Evolutionary conservation across 1,140 invertebrate genomes (phyloP).

Genomic region (Drosophila lacertosa): DNA sequence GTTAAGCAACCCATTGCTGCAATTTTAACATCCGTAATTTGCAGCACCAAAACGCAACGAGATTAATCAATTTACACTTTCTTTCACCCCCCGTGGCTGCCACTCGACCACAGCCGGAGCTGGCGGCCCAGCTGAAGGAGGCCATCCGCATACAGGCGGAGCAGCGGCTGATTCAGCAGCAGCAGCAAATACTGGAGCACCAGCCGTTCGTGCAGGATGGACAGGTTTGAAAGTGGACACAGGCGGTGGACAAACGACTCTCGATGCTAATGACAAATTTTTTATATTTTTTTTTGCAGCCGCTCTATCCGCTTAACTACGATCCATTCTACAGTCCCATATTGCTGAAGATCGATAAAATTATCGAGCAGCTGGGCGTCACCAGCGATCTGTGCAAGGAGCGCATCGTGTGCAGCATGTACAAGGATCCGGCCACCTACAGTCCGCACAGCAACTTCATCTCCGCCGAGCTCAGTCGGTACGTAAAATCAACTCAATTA

Average conservation of each 20-base stretch:
- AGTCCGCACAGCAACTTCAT: constrained; percentile 93
- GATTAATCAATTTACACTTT: not conserved
- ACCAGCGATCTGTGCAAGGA: constrained; percentile 89
- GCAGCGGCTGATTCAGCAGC: constrained; percentile 79
- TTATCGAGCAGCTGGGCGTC: constrained; percentile 88
- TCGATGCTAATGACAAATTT: constrained; percentile 23
- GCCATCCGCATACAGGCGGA: constrained; percentile 84
- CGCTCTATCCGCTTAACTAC: constrained; percentile 81
- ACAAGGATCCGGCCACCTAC: constrained; percentile 90
- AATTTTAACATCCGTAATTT: not conserved
- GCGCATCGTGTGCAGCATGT: constrained; percentile 91
- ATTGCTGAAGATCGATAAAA: constrained; percentile 89
- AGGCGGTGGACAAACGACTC: not conserved
- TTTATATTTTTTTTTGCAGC: constrained; percentile 44
- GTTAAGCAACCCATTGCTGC: not conserved
- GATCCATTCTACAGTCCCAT: constrained; percentile 93
- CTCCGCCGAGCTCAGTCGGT: constrained; percentile 94
- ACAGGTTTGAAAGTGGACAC: constrained; percentile 65
- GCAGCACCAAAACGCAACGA: not conserved
- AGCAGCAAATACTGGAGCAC: constrained; percentile 82
- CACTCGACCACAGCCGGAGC: constrained; percentile 56
- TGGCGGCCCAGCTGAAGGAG: constrained; percentile 80
- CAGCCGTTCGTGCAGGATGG: constrained; percentile 83
- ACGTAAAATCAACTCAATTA: constrained; percentile 60
- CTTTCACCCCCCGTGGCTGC: not conserved